Evolutionary conservation across 2,797 vertebrate species (phyloP).

Genomic region (Telmatherina bonti): DNA sequence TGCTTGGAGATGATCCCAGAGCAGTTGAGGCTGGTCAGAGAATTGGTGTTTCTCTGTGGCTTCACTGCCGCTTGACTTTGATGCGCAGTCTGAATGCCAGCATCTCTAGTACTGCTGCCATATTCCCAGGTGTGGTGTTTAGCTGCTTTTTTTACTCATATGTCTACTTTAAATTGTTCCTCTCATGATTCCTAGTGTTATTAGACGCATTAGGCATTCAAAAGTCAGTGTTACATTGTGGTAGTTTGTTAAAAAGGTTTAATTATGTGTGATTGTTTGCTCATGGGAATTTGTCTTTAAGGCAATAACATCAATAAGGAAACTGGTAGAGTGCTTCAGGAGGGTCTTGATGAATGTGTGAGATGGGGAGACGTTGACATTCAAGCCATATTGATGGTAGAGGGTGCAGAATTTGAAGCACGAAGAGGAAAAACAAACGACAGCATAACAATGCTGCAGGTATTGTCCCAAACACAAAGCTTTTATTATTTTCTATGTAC

Average conservation of each 20-base stretch:
- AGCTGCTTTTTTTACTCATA: not conserved
- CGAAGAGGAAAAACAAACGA: constrained; percentile 53
- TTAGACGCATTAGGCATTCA: too few relatives aligned
- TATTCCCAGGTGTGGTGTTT: constrained; percentile 69
- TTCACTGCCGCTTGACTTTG: constrained; percentile 85
- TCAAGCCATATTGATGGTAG: constrained; percentile 87
- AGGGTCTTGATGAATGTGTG: constrained; percentile 86
- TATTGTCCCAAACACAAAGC: constrained; percentile 26
- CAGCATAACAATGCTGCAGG: constrained; percentile 69
- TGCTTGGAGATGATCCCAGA: constrained; percentile 56
- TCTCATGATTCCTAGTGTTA: not conserved
- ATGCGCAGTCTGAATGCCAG: constrained; percentile 81
- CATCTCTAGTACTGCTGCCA: constrained; percentile 64
- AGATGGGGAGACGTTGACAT: constrained; percentile 84
- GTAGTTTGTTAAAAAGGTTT: not conserved
- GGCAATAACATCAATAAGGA: constrained; percentile 82
- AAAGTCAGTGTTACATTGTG: not conserved
- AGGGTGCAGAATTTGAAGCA: constrained; percentile 84
- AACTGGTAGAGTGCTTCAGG: constrained; percentile 75
- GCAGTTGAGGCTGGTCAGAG: constrained; percentile 81
- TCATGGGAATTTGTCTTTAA: constrained; percentile 48
- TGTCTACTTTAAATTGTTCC: not conserved
- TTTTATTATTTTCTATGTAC: not conserved
- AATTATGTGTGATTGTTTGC: not conserved
- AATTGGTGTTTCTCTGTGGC: constrained; percentile 84